These are phyloP conservation scores for Carabus problematicus DNA, from an alignment of 2,888 invertebrate species.

Conservation along the genomic window DNA sequence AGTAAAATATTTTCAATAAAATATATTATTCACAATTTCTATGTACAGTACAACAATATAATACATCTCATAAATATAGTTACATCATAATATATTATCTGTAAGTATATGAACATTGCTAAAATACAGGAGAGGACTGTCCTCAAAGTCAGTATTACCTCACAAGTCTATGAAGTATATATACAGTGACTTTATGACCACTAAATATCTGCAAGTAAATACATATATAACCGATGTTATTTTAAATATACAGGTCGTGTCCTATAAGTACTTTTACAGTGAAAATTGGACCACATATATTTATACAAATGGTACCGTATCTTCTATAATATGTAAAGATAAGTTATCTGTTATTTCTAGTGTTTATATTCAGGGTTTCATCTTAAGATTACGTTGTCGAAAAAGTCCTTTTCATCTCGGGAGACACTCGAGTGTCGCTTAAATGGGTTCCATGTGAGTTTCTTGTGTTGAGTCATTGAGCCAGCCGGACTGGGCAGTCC, in stretches of 20 bases:
- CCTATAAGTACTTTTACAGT: background rate
- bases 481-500: conserved; percentile 67
- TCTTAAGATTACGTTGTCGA: conserved; percentile 57
- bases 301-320: background rate
- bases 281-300: background rate
- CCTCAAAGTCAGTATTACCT: too few species aligned
- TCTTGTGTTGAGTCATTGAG: conserved; percentile 61
- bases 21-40: conserved; percentile 14
- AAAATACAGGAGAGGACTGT: too few species aligned
- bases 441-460: conserved; percentile 74
- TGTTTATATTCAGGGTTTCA: conserved; percentile 18
- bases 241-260: too few species aligned
- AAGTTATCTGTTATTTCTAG: background rate
- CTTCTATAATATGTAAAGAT: background rate
- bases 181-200: too few species aligned
- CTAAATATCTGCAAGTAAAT: too few species aligned
- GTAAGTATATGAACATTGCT: background rate
- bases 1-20: too few species aligned
- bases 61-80: conserved; percentile 21
- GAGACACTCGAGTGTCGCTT: conserved; percentile 63
- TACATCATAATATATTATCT: conserved; percentile 5
- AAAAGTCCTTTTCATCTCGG: conserved; percentile 63
- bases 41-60: conserved; percentile 5
- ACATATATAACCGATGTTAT: too few species aligned
- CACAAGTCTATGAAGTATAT: too few species aligned